Evolutionary conservation across 2,113 vertebrate species (phyloP), one percentile per base, ranked within the genome.

Genomic region (Microcebus murinus): DNA sequence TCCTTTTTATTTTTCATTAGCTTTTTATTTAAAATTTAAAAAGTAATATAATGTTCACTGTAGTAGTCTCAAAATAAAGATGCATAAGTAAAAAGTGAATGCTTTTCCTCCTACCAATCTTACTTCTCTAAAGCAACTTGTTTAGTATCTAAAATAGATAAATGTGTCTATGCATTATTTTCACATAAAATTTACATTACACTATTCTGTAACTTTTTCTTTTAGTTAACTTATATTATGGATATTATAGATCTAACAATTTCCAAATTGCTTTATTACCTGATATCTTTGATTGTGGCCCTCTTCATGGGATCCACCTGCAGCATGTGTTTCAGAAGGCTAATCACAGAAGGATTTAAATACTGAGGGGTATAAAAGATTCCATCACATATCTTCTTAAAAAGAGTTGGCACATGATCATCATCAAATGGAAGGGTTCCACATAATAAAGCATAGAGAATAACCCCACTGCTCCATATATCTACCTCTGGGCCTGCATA

Each of bases 341-440:
- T 99, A 95, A 99, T 99, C 68, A 99, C 99, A 29, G 99, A 98
- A 0, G 99, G 98, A 97, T 99, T 99, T 97, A 99, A 98, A 98
- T 99, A 99, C 97, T 99, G 99, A 55, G 99, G 99, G 1, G 99
- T 99, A 98, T 99, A 99, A 98, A 99, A 99, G 94, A 99, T 99
- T 88, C 99, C 99, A 88, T 99, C 99, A 87, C 99, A 99, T 98
- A 99, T 99, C 99, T 99, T 99, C 99, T 99, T 99, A 98, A 99
- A 99, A 92, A 99, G 99, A 1, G 99, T 99, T 99, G 99, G 99
- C 99, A 99, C 99, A 0, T 99, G 99, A 98, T 99, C 99, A 63
- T 99, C 99, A 85, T 99, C 99, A 71, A 99, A 99, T 4, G 99
- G 99, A 95, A 99, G 99, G 0, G 99, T 99, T 94, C 99, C 99